A percentile compares a stretch with the other conserved stretches of the same genome.
Evolutionary conservation across 2,113 vertebrate genomes (phyloP).

Genomic region (Crocuta crocuta): DNA sequence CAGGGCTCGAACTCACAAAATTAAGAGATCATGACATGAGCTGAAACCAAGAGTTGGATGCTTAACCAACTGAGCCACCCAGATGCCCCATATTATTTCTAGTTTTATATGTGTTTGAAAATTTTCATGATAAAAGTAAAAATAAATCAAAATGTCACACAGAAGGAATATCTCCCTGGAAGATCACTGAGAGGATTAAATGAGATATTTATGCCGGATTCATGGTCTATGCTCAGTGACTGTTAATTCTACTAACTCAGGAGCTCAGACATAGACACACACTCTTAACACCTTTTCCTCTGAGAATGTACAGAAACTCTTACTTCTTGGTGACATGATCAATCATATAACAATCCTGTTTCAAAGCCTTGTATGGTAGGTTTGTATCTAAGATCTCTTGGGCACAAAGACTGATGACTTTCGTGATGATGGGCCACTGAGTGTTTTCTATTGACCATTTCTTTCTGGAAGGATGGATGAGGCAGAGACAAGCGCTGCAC

Average conservation of each 20-base stretch:
- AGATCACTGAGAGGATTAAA: neutral
- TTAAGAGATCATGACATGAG: too few species aligned
- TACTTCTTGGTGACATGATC: neutral
- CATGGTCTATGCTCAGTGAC: neutral
- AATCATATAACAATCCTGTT: neutral
- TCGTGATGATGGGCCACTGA: rapidly evolving
- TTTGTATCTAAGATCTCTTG: neutral
- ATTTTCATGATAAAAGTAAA: neutral
- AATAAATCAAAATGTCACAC: neutral
- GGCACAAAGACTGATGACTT: neutral
- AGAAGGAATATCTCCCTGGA: neutral
- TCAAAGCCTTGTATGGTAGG: neutral
- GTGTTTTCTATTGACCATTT: neutral
- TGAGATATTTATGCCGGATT: neutral
- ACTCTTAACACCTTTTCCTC: neutral
- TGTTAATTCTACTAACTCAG: neutral
- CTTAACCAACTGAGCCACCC: too few species aligned
- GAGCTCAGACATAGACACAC: neutral
- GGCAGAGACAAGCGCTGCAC: neutral
- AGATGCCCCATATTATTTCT: neutral
- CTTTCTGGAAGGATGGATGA: constrained; percentile 10
- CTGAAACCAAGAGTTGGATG: too few species aligned
- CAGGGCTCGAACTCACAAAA: too few species aligned
- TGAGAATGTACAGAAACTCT: neutral
- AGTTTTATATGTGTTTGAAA: neutral